These are phyloP conservation scores for Mesodorylaimus sp. DNA, from an alignment of 2,888 invertebrate species.

Conservation along the genomic window DNA sequence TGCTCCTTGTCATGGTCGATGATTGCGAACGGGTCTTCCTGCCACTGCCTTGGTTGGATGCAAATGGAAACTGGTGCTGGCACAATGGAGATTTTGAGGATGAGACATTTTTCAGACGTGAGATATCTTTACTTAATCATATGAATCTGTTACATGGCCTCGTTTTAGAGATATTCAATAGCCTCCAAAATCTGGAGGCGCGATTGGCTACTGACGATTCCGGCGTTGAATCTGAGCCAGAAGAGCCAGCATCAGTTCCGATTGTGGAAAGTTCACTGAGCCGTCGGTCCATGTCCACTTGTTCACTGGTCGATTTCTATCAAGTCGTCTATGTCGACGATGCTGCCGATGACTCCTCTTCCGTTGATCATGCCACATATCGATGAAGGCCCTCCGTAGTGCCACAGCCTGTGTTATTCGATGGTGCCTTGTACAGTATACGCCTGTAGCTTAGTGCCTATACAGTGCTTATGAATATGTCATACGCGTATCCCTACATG, in stretches of 20 bases:
- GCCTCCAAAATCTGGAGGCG: constrained; percentile 18
- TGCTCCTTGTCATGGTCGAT: constrained; percentile 14
- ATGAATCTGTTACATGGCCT: not conserved
- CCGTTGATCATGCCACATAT: too few relatives aligned
- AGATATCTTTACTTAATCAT: not conserved
- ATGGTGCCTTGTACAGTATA: too few relatives aligned
- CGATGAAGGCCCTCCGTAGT: too few relatives aligned
- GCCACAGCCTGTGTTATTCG: too few relatives aligned
- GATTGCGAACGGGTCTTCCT: constrained; percentile 15
- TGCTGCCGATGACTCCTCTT: too few relatives aligned
- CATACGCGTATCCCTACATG: too few relatives aligned
- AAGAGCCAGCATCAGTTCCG: not conserved
- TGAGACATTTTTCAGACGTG: constrained; percentile 14
- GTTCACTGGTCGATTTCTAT: not conserved
- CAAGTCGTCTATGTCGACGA: not conserved
- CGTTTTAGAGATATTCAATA: constrained; percentile 22
- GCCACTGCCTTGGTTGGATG: constrained; percentile 11
- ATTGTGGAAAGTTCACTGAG: not conserved
- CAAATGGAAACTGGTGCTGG: too few relatives aligned
- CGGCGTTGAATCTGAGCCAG: not conserved
- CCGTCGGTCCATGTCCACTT: not conserved
- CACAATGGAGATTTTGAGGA: constrained; percentile 10
- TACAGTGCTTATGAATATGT: too few relatives aligned
- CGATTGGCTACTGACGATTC: constrained; percentile 5
- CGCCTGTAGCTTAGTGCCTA: too few relatives aligned